Evolutionary conservation across 2,113 vertebrate genomes (phyloP), one percentile per base, ranked within the genome.

Genomic region (Gnathonemus longibarbis): DNA sequence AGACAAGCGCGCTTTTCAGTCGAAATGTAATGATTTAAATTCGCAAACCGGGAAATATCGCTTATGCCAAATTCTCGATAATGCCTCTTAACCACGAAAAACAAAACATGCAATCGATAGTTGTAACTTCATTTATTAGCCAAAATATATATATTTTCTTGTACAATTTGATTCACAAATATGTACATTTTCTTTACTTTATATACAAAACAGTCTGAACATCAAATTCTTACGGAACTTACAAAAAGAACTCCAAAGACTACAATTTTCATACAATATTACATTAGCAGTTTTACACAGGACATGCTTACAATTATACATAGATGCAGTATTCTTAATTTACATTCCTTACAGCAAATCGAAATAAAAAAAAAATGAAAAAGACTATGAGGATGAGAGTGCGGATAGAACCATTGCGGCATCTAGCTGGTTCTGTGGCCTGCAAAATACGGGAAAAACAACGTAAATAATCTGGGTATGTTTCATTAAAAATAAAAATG

Each of bases 91-190:
- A n/a, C 42, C 62, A n/a, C 53, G 39, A 56, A 11, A 91, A 94
- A 94, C 93, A 92, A 58, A 90, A 88, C 77, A 52, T 90, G 84
- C 91, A 17, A 88, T 91, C 48, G 80, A 93, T 96, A 98, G 97
- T 98, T 97, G 97, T 96, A 98, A 97, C 97, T 97, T 99, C 97
- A 97, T 99, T 99, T 99, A 99, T 99, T 99, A 99, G 98, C 97
- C 98, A 99, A 99, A 99, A 99, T 99, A 99, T 97, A 70, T 70
- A 99, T 97, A 98, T 96, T 99, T 99, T 99, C 97, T 99, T 98
- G 98, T 99, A 99, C 98, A 99, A 98, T 99, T 98, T 97, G 97
- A 97, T 97, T 99, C 98, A 98, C 98, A 98, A 96, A 90, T 99
- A 99, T 99, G 96, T 99, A 99, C 98, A 99, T 96, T 97, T 98